Conservation (phyloP, 2,113 vertebrate genomes). For the Dendrocopos noguchii region DNA sequence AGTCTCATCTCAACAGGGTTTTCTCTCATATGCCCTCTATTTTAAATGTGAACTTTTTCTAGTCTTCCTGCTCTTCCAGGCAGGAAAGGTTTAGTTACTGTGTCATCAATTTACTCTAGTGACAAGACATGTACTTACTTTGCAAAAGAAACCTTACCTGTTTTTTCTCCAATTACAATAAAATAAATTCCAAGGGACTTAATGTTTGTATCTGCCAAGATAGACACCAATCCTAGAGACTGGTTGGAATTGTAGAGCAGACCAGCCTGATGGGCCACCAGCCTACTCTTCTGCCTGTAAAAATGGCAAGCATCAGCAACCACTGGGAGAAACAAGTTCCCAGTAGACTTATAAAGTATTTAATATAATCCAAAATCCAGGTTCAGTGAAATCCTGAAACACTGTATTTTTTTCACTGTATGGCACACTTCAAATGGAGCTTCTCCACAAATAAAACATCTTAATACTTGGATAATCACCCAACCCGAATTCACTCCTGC, state of each 20-base stretch:
- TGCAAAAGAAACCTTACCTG: constrained; percentile 6
- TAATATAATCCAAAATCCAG: not conserved
- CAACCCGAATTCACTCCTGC: not conserved
- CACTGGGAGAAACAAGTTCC: not conserved
- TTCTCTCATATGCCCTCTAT: not conserved
- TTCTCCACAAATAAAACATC: not conserved
- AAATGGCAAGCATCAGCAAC: not conserved
- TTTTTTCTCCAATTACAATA: not conserved
- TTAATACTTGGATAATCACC: not conserved
- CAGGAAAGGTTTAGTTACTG: not conserved
- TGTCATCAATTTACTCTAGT: not conserved
- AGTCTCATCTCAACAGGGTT: not conserved
- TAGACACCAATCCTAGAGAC: not conserved
- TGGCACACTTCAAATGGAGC: not conserved
- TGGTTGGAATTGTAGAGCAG: not conserved
- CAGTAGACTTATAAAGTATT: not conserved
- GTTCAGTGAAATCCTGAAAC: not conserved
- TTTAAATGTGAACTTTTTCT: not conserved
- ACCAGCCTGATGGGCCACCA: not conserved
- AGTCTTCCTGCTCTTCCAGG: not conserved
- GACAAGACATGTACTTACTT: not conserved
- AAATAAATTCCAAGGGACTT: not conserved
- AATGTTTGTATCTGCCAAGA: not conserved
- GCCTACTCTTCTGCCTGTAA: not conserved
- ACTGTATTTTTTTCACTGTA: not conserved